phyloP scores from a whole-genome alignment of 2,888 invertebrate genomes.

The Pycnomerus fuliginosus region DNA sequence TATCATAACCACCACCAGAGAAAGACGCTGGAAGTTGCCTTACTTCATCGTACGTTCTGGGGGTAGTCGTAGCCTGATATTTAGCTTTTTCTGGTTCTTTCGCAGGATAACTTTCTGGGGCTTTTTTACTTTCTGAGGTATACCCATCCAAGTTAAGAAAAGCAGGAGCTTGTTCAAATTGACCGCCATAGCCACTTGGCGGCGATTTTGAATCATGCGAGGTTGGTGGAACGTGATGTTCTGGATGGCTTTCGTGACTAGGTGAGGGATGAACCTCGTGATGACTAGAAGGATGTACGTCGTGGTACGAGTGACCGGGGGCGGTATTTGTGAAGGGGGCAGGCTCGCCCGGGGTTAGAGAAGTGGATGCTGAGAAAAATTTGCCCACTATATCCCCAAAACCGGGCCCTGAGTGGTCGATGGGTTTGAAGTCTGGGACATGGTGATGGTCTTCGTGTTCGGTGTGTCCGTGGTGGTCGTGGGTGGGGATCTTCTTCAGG shows the following conservation, averaged over 20 bases:
- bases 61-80: conserved; percentile 1
- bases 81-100: conserved; percentile 3
- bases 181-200: conserved; percentile 25
- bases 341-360: conserved; percentile 37
- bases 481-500: conserved; percentile 46
- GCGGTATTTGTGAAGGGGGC: conserved; percentile 29
- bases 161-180: conserved; percentile 27
- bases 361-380: conserved; percentile 41
- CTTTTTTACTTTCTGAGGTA: conserved; percentile 14
- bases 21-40: conserved; percentile 10
- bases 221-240: no score
- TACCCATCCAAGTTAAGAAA: conserved; percentile 12
- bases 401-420: conserved; percentile 32
- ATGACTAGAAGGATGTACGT: conserved; percentile 5
- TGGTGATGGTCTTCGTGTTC: conserved; percentile 26
- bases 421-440: conserved; percentile 36
- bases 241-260: no score
- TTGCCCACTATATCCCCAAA: conserved; percentile 36
- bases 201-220: conserved; percentile 13
- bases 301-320: conserved; percentile 10
- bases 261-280: not conserved
- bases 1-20: conserved; percentile 3
- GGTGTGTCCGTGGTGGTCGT: conserved; percentile 22
- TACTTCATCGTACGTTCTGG: conserved; percentile 9
- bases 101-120: not conserved